Conservation (phyloP, 1,140 invertebrate species). For the Heliconius melpomene region DNA sequence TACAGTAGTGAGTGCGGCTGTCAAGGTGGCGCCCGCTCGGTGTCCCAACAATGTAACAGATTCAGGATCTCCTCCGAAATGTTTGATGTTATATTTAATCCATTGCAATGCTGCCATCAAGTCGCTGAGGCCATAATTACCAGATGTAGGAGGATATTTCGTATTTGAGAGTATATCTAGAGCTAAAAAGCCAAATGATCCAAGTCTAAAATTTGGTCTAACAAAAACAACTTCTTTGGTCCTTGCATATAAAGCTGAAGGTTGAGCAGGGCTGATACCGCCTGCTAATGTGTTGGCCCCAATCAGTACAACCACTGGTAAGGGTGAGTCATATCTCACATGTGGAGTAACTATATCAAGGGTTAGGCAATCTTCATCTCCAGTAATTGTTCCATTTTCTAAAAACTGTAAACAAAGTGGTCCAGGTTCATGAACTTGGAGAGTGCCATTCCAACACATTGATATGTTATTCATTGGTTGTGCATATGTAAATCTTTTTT, state of each 20-base stretch:
- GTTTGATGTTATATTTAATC: conserved; percentile 89
- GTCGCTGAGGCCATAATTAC: conserved; percentile 94
- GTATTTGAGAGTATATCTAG: conserved; percentile 85
- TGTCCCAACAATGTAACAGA: conserved; percentile 91
- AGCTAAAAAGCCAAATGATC: conserved; percentile 90
- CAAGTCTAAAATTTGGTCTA: conserved; percentile 89
- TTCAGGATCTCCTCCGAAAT: conserved; percentile 90
- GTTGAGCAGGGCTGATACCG: conserved; percentile 85
- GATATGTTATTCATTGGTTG: conserved; percentile 84
- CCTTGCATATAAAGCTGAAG: conserved; percentile 85
- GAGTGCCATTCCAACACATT: conserved; percentile 91
- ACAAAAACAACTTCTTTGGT: conserved; percentile 92
- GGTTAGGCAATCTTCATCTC: conserved; percentile 90
- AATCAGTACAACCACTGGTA: conserved; percentile 91
- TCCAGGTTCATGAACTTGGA: conserved; percentile 85
- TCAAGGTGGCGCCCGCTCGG: conserved; percentile 89
- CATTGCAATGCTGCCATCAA: conserved; percentile 89
- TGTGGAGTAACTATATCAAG: conserved; percentile 89
- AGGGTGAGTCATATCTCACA: conserved; percentile 86
- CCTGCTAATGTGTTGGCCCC: conserved; percentile 89
- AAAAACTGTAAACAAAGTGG: conserved; percentile 86
- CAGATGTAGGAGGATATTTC: conserved; percentile 87
- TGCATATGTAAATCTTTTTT: conserved; percentile 87
- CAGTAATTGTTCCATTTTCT: conserved; percentile 83
- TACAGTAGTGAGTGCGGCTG: conserved; percentile 83